Evolutionary conservation across 2,888 invertebrate genomes (phyloP).

Genomic region (Epinotia demarniana): DNA sequence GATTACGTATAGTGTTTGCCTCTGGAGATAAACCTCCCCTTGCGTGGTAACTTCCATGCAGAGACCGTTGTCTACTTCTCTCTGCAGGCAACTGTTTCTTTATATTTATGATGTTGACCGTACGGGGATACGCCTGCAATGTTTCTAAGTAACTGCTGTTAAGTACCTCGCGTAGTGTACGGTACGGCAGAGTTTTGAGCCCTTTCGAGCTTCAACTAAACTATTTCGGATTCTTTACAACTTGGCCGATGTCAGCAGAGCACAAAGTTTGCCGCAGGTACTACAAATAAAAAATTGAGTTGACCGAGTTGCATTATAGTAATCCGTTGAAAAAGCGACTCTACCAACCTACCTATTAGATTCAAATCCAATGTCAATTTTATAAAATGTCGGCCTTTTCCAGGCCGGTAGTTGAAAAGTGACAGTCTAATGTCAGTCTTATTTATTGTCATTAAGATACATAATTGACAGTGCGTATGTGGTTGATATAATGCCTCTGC

Average conservation of each 20-base stretch:
- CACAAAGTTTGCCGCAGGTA: neutral
- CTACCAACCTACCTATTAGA: too few relatives aligned
- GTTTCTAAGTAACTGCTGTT: neutral
- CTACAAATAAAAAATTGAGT: too few relatives aligned
- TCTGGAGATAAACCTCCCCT: neutral
- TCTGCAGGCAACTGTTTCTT: neutral
- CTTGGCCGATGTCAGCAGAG: neutral
- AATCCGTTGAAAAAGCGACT: too few relatives aligned
- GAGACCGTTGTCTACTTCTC: neutral
- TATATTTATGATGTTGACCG: conserved; percentile 4
- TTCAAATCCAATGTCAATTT: too few relatives aligned
- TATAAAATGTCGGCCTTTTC: too few relatives aligned
- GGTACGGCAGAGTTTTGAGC: neutral
- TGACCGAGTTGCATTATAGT: too few relatives aligned
- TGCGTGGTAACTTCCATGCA: neutral
- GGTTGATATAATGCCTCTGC: too few relatives aligned
- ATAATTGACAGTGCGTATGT: too few relatives aligned
- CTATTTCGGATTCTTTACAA: conserved; percentile 8
- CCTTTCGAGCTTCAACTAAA: neutral
- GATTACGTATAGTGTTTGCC: neutral
- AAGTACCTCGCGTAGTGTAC: neutral
- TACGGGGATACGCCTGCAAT: neutral
- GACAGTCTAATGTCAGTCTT: too few relatives aligned
- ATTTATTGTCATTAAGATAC: too few relatives aligned
- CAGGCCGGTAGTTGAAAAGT: too few relatives aligned